phyloP scores from a whole-genome alignment of 2,888 invertebrate species.

The Machimus rusticus region DNA sequence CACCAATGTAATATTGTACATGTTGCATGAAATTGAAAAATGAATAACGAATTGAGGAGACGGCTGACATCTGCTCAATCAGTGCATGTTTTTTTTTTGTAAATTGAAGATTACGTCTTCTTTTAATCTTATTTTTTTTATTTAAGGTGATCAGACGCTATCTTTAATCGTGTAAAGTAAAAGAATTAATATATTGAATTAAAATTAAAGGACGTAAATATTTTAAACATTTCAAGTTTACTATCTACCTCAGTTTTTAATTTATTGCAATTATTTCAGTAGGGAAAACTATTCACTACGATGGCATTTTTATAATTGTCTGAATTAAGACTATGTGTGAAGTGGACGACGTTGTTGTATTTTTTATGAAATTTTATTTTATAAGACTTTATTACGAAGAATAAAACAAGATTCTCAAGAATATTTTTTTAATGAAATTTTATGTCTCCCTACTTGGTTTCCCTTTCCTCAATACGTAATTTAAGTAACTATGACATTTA shows the following conservation, averaged over 20 bases:
- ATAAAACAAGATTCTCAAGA: constrained; percentile 15
- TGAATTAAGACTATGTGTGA: background rate
- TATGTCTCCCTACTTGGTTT: background rate
- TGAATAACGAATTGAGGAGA: background rate
- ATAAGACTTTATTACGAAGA: constrained; percentile 26
- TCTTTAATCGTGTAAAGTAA: background rate
- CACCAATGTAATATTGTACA: background rate
- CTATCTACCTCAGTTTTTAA: constrained; percentile 37
- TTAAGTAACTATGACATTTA: background rate
- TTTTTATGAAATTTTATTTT: constrained; percentile 33
- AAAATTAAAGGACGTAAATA: constrained; percentile 3
- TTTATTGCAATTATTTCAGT: constrained; percentile 33
- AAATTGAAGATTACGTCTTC: background rate
- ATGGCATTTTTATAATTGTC: constrained; percentile 20
- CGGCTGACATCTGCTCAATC: background rate
- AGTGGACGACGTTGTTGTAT: constrained; percentile 28
- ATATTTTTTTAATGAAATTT: background rate
- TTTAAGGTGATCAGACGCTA: constrained; percentile 21
- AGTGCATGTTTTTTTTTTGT: background rate
- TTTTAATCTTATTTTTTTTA: background rate
- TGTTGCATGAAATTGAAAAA: background rate
- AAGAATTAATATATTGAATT: constrained; percentile 29
- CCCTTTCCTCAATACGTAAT: background rate
- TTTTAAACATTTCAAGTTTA: constrained; percentile 28
- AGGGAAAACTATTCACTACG: background rate